Percentiles rank a stretch among this genome's conserved stretches.
Conservation (phyloP, 2,113 vertebrate species). For the Hydrolagus affinis region DNA sequence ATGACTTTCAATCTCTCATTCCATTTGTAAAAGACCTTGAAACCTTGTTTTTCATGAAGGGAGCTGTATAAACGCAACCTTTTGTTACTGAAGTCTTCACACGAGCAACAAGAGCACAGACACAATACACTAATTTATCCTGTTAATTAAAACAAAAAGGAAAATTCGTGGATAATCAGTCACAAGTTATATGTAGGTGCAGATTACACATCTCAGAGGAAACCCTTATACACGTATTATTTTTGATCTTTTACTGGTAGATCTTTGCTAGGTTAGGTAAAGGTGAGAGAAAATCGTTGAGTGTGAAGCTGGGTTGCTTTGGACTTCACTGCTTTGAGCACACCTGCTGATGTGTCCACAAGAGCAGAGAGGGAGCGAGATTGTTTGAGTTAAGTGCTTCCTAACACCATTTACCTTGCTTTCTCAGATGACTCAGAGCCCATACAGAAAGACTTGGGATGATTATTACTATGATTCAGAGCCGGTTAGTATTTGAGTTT, state of each 20-base stretch:
- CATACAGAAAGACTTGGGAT: slow-evolving; percentile 82
- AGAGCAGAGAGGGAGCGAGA: slow-evolving; percentile 33
- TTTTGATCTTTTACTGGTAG: not conserved
- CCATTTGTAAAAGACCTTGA: no score
- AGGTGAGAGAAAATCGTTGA: not conserved
- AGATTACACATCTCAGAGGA: not conserved
- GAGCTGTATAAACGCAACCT: no score
- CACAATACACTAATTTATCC: no score
- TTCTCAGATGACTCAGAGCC: slow-evolving; percentile 89
- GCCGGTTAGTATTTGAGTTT: slow-evolving; percentile 79
- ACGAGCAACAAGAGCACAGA: no score
- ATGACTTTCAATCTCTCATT: no score
- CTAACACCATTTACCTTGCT: slow-evolving; percentile 73
- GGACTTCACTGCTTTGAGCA: not conserved
- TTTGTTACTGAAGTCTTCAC: no score
- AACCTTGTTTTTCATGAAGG: no score
- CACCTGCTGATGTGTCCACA: not conserved
- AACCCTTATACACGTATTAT: not conserved
- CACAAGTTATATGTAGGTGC: not conserved
- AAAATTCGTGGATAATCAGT: not conserved
- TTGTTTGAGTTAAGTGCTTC: slow-evolving; percentile 45
- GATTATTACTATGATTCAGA: slow-evolving; percentile 88
- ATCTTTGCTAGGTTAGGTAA: not conserved
- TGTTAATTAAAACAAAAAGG: not conserved
- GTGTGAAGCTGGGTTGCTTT: not conserved